Base-by-base conservation (phyloP, 35 echinoderm and acorn worm species). In the Patiria miniata region DNA sequence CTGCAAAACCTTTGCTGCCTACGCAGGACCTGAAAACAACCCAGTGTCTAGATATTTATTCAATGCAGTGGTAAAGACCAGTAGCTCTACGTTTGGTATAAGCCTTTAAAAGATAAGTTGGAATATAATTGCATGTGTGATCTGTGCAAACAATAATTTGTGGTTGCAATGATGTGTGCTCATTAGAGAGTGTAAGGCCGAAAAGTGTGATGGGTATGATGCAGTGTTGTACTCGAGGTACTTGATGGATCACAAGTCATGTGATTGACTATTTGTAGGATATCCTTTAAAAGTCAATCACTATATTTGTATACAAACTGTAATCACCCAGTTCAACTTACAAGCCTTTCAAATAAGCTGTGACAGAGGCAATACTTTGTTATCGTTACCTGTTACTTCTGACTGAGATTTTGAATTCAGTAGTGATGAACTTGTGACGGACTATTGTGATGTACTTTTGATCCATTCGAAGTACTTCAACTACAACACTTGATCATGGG, bases 1-100 rank as follows among this genome's bases (percentile, higher is more conserved):
- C 37, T 96, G 94, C 56, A 96, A 96, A 54, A 89, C 92, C 40
- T 92, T 92, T 82, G 86, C 44, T 77, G 94, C 85, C 14, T 85
- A 96, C 78, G 78, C 39, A 73, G 94, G 94, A 12, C 94, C 94
- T 51, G 94, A 96, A 44, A 86, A 96, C 61, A 36, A 61, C 17
- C 83, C 83, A 8, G 5, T 7, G 1, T 60, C 85, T 18, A 92
- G 94, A 36, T 92, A 89, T 29, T 57, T 65, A 14, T 92, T 96
- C 81, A 78, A 96, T 83, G 81, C 94, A 16, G 80, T 89, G 89
- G 94, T 95, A 61, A 40, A 17, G 38, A 4, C 37, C n/a, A 69
- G 10, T 0, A 14, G 26, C 8, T 30, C 14, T 69, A 32, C 12
- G 26, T 32, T 8, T 69, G 34, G 61, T 34, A 29, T 69, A n/a